These are phyloP conservation scores for Ichneumoninae sp. DNA, from an alignment of 2,888 invertebrate genomes.

Conservation along the genomic window DNA sequence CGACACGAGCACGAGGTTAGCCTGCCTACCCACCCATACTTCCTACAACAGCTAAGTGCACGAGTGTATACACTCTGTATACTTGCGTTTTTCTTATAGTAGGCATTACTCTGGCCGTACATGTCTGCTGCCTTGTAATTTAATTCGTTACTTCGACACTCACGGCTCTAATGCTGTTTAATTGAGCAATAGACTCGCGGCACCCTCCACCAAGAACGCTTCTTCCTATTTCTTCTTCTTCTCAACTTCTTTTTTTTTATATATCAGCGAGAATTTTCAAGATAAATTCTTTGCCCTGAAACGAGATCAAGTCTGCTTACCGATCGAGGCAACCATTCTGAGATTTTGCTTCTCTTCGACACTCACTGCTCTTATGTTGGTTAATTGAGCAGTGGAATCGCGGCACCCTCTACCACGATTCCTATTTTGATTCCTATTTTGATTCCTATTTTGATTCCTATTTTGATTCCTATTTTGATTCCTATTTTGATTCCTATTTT, in stretches of 20 bases:
- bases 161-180: conserved; percentile 75
- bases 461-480: background rate
- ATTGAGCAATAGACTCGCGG: conserved; percentile 76
- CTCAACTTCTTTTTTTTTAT: background rate
- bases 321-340: background rate
- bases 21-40: conserved; percentile 81
- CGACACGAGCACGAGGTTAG: conserved; percentile 74
- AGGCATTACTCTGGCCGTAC: conserved; percentile 18
- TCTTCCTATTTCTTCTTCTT: conserved; percentile 32
- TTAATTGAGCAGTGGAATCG: conserved; percentile 78
- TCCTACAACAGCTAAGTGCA: conserved; percentile 72
- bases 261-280: background rate
- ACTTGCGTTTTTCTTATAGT: conserved; percentile 6
- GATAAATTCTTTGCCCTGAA: background rate
- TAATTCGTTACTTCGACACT: conserved; percentile 25
- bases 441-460: too few species aligned
- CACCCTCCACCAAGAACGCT: conserved; percentile 14
- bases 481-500: too few species aligned
- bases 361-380: conserved; percentile 71
- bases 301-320: background rate
- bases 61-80: conserved; percentile 23
- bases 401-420: background rate
- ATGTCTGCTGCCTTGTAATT: conserved; percentile 17
- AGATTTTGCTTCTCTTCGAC: background rate
- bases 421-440: background rate